These are phyloP conservation scores for Lucilia sericata DNA, from an alignment of 1,140 invertebrate genomes.

Conservation along the genomic window DNA sequence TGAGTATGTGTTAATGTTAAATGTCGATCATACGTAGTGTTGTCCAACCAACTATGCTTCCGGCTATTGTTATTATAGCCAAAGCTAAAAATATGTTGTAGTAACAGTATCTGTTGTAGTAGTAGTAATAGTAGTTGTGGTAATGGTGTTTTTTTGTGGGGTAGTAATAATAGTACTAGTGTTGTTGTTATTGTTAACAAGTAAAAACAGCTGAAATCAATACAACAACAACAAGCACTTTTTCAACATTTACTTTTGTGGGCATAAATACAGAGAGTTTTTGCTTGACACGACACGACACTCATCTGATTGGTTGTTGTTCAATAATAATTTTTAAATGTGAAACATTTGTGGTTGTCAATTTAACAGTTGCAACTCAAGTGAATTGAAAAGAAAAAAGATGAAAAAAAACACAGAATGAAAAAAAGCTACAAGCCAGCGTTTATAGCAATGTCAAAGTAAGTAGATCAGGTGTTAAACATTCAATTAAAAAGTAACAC, in stretches of 20 bases:
- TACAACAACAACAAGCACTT: conserved; percentile 7
- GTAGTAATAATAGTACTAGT: no score
- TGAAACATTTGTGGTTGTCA: conserved; percentile 42
- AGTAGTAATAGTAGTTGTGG: neutral
- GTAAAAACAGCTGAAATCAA: neutral
- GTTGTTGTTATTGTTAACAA: no score
- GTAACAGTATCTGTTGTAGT: neutral
- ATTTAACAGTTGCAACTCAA: conserved; percentile 32
- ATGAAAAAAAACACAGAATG: neutral
- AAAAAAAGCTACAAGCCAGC: neutral
- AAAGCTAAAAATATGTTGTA: neutral
- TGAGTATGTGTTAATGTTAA: neutral
- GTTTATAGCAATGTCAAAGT: neutral
- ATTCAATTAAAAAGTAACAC: conserved; percentile 38
- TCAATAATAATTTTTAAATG: conserved; percentile 39
- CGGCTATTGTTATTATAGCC: neutral
- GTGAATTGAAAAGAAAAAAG: neutral
- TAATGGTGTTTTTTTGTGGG: no score
- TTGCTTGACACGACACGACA: conserved; percentile 18
- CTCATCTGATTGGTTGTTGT: conserved; percentile 23
- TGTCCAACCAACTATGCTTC: neutral
- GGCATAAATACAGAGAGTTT: neutral
- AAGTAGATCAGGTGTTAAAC: conserved; percentile 34
- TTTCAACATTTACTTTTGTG: neutral
- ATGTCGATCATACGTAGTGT: conserved; percentile 32